phyloP scores from a whole-genome alignment of 2,113 vertebrate genomes.

The Danio rerio region GRCz12tu NC_133196.1:21491501-21492000 shows the following conservation, averaged over 20 bases:
- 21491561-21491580: neutral
- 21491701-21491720: constrained; percentile 48
- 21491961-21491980: neutral
- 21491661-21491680: neutral
- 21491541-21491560: constrained; percentile 13
- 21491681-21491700: constrained; percentile 25
- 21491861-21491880: constrained; percentile 14
- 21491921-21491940: constrained; percentile 2
- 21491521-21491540: constrained; percentile 25
- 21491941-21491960: constrained; percentile 17
- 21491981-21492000: too few relatives aligned
- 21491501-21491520: neutral
- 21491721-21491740: constrained; percentile 12
- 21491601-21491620: constrained; percentile 24
- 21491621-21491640: neutral
- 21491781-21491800: constrained; percentile 31
- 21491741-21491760: constrained; percentile 26
- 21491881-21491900: neutral
- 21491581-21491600: constrained; percentile 4
- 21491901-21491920: neutral
- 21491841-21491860: neutral
- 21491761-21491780: constrained; percentile 55
- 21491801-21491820: constrained; percentile 39
- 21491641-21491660: constrained; percentile 30
- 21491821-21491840: constrained; percentile 24